Conservation (phyloP, 2,888 invertebrate genomes). For the Lithophane leautieri region DNA sequence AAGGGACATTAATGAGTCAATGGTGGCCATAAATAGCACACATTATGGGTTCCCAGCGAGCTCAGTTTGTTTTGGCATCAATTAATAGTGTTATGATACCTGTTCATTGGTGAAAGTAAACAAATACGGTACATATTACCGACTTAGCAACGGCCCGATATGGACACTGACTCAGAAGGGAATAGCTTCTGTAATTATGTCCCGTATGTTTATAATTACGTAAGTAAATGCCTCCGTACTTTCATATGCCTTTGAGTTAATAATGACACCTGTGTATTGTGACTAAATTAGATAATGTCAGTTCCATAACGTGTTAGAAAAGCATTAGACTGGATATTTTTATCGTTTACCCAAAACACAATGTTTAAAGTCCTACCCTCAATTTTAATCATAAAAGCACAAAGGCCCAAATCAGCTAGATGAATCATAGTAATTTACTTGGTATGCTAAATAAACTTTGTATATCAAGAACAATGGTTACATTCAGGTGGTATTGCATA, state of each 20-base stretch:
- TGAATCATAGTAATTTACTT: constrained; percentile 15
- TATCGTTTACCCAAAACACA: not conserved
- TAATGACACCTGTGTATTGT: constrained; percentile 19
- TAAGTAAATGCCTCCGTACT: constrained; percentile 32
- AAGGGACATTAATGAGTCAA: constrained; percentile 76
- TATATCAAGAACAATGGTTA: constrained; percentile 55
- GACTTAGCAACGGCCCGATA: constrained; percentile 33
- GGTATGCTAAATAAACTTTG: constrained; percentile 19
- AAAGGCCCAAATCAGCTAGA: not conserved
- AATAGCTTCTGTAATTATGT: constrained; percentile 48
- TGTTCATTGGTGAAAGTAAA: constrained; percentile 64
- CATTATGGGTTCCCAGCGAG: constrained; percentile 68
- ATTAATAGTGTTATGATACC: constrained; percentile 62
- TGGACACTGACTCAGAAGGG: constrained; percentile 37
- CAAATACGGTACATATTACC: constrained; percentile 34
- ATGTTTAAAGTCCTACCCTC: constrained; percentile 1
- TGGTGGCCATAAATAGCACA: constrained; percentile 71
- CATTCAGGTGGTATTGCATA: constrained; percentile 64
- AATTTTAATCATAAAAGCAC: constrained; percentile 4
- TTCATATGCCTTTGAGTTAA: constrained; percentile 16
- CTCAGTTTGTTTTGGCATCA: constrained; percentile 69
- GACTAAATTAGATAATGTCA: constrained; percentile 19
- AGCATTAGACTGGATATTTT: not conserved
- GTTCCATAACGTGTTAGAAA: not conserved
- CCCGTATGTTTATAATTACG: constrained; percentile 42